A percentile compares a stretch with the other conserved stretches of the same genome.
Conservation (phyloP, 2,113 vertebrate genomes). For the Xyliphius kryptos region DNA sequence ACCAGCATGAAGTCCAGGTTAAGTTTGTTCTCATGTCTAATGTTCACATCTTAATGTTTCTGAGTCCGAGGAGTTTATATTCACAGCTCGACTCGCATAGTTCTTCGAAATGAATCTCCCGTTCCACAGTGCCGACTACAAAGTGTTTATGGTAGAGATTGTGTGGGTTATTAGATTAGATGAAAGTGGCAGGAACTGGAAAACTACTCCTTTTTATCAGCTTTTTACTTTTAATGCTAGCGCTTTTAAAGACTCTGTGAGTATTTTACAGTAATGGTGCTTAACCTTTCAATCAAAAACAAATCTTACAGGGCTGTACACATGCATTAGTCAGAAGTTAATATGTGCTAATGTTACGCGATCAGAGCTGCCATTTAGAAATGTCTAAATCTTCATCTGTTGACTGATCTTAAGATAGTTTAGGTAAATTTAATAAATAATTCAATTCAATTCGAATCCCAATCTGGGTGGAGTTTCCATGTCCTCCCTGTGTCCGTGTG, state of each 20-base stretch:
- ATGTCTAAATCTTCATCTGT: no score
- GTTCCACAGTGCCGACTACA: background rate
- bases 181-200: background rate
- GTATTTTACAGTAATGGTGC: no score
- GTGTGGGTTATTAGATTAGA: conserved; percentile 11
- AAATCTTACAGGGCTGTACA: background rate
- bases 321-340: background rate
- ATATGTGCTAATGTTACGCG: background rate
- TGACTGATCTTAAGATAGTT: no score
- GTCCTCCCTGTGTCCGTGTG: no score
- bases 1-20: background rate
- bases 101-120: background rate
- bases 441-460: no score
- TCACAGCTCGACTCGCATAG: background rate
- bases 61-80: background rate
- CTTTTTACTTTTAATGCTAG: conserved; percentile 7
- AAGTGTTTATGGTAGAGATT: conserved; percentile 12
- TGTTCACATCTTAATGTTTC: background rate
- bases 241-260: no score
- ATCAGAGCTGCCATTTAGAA: no score
- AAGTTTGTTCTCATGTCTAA: background rate
- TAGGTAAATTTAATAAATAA: no score
- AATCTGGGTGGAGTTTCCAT: no score
- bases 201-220: conserved; percentile 3
- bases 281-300: background rate